These are phyloP conservation scores for Mesaphorura yosii DNA, from an alignment of 1,140 invertebrate species.

Conservation along the genomic window DNA sequence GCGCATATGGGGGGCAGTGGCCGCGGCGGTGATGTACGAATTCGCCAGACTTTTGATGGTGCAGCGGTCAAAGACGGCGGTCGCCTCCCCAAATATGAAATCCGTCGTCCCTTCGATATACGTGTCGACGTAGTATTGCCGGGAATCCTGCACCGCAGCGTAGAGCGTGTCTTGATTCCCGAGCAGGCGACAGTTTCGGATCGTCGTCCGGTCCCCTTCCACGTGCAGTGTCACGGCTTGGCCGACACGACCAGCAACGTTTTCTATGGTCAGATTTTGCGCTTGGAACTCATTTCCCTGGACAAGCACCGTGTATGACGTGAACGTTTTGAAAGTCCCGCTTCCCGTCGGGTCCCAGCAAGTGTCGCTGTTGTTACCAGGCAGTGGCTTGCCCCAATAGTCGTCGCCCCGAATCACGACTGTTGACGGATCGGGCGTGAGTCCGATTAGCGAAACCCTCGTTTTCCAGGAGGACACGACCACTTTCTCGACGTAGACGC, in stretches of 20 bases:
- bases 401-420: neutral
- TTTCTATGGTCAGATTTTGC: neutral
- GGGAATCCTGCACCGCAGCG: too few relatives aligned
- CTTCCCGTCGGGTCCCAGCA: neutral
- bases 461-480: neutral
- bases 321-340: neutral
- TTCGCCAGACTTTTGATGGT: too few relatives aligned
- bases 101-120: too few relatives aligned
- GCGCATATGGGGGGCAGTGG: too few relatives aligned
- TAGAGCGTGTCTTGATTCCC: neutral
- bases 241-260: neutral
- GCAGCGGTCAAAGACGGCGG: too few relatives aligned
- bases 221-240: neutral
- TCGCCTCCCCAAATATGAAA: too few relatives aligned
- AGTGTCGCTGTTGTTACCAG: too few relatives aligned
- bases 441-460: neutral
- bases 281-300: neutral
- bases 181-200: neutral
- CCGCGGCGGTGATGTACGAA: too few relatives aligned
- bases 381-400: neutral
- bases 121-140: too few relatives aligned
- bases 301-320: constrained; percentile 1
- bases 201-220: neutral
- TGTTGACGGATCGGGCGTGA: neutral
- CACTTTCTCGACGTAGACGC: neutral